Evolutionary conservation across 2,888 invertebrate species (phyloP).

Genomic region (Creontiades dilutus): DNA sequence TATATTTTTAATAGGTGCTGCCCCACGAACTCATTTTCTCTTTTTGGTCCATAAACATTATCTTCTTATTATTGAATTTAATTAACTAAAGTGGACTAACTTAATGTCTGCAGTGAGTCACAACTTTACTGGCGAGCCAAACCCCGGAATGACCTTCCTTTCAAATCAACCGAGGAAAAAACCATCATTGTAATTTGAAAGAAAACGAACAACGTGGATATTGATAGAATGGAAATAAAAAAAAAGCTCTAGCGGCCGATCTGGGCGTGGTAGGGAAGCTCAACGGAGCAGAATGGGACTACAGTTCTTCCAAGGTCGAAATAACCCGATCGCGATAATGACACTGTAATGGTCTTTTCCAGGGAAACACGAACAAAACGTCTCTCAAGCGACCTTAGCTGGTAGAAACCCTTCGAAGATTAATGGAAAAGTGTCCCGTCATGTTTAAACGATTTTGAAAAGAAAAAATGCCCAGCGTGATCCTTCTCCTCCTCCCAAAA

Average conservation of each 20-base stretch:
- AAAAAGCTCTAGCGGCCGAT: not conserved
- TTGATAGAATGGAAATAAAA: not conserved
- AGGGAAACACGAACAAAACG: not conserved
- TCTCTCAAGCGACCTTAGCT: not conserved
- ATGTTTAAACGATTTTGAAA: not conserved
- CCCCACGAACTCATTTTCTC: too few relatives aligned
- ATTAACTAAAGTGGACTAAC: too few relatives aligned
- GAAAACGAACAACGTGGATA: not conserved
- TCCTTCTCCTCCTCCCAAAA: not conserved
- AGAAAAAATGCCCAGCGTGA: not conserved
- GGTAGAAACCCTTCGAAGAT: not conserved
- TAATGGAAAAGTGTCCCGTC: not conserved
- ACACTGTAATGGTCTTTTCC: not conserved
- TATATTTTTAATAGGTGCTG: too few relatives aligned
- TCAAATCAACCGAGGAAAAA: not conserved
- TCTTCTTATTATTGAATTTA: too few relatives aligned
- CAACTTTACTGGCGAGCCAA: not conserved
- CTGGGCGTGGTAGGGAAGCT: not conserved
- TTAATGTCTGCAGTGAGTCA: too few relatives aligned
- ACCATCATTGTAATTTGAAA: not conserved
- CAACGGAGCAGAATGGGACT: not conserved
- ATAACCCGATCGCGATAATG: not conserved
- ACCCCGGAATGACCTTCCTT: slow-evolving; percentile 9
- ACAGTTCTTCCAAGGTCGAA: not conserved
- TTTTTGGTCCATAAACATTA: too few relatives aligned